Base-by-base conservation (phyloP, 2,113 vertebrate species). In the Gadus macrocephalus region DNA sequence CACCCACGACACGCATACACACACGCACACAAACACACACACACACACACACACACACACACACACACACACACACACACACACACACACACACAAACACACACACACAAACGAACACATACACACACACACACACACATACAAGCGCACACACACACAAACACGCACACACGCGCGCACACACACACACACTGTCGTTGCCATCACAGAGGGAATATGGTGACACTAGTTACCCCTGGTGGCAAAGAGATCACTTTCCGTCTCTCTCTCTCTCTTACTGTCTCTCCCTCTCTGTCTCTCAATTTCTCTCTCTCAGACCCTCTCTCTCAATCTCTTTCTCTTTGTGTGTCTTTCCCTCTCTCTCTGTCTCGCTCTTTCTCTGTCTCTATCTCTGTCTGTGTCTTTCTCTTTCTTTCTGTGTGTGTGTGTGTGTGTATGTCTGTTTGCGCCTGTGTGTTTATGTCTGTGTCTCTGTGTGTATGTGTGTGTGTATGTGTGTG, bases 161-260 rank as follows among this genome's bases (percentile, higher is more conserved):
- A 42, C 38, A 42, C 38, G 3, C 38, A 42, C 38, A 42, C 38
- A 42, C 38, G 3, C 38, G 3, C 38, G 3, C 38, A 42, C 38
- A 42, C 38, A 42, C 38, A 42, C 38, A 42, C 38, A 42, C 38
- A 42, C 42, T 85, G 64, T 62, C 16, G 72, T 81, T 80, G 70
- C 72, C 6, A 15, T 49, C 67, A 72, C 68, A 2, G 53, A 68
- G 78, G 64, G 77, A 82, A 81, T 77, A 75, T 81, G 82, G 81
- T 86, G 81, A 87, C 58, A 78, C 74, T 49, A 38, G 62, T 71
- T 71, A 67, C 73, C 64, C 70, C 20, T 55, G 64, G 15, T n/a
- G 15, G 55, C 55, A 58, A n/a, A n/a, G 55, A n/a, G 9, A 9
- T 58, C 60, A 70, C 66, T 73, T 3, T 65, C 70, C 59, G 42